A percentile compares a stretch with the other conserved stretches of the same genome.
Evolutionary conservation across 2,113 vertebrate species (phyloP).

Genomic region (Mobula hypostoma): DNA sequence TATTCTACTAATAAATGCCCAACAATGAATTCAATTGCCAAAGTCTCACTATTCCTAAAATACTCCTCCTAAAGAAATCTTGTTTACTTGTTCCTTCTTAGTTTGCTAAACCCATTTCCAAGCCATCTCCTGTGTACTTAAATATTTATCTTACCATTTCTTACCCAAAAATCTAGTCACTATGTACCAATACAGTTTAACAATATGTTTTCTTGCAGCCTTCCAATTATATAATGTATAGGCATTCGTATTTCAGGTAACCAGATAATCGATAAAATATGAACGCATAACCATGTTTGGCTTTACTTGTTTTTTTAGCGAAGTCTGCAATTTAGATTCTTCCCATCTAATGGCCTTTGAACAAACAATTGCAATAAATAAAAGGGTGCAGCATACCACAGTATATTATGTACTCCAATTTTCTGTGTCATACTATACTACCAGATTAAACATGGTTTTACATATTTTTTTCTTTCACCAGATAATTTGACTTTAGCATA

Average conservation of each 20-base stretch:
- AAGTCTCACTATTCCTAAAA: neutral
- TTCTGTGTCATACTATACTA: neutral
- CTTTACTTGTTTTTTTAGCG: neutral
- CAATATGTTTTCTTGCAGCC: neutral
- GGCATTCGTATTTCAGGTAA: neutral
- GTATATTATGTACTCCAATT: neutral
- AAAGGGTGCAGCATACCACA: neutral
- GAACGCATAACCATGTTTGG: neutral
- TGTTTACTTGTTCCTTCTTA: too few relatives aligned
- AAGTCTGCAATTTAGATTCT: neutral
- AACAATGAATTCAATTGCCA: neutral
- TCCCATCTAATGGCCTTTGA: neutral
- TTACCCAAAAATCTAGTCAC: neutral
- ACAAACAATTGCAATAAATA: constrained; percentile 1
- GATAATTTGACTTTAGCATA: neutral
- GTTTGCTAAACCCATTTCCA: too few relatives aligned
- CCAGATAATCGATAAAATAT: neutral
- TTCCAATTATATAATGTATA: neutral
- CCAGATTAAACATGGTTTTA: neutral
- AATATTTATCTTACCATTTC: neutral
- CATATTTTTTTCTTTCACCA: neutral
- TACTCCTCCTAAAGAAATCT: too few relatives aligned
- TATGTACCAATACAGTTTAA: neutral
- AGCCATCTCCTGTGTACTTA: neutral
- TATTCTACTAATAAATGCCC: neutral